Evolutionary conservation across 2,113 vertebrate genomes (phyloP), one percentile per base, ranked within the genome.

Genomic region (Fukomys damarensis): DNA sequence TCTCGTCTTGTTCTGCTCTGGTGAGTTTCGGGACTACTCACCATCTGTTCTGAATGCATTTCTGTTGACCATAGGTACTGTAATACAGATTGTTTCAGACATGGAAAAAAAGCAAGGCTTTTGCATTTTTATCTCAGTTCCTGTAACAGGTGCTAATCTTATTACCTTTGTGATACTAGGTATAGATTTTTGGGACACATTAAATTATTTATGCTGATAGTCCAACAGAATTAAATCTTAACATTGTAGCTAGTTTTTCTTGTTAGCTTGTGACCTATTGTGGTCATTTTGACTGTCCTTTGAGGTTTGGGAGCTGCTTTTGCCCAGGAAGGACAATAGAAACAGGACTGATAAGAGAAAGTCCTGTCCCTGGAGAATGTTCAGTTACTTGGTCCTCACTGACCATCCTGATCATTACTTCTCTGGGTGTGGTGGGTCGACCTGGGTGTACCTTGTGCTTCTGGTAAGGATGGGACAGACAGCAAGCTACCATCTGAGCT

Each of bases 201-300:
- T 91, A 79, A 88, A n/a, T 90, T 56, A 66, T 94, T 89, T 93
- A 32, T 91, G 12, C 56, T 79, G 38, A 49, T 74, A 79, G 16
- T 77, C 52, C 80, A 43, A 46, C 61, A 66, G 70, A 90, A 85
- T 93, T 32, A 86, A 86, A 56, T 41, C 41, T 90, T 80, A 56
- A 32, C 3, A 66, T 81, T 89, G 49, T 89, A 84, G n/a, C 32
- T 74, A 12, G 32, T 32, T 59, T 93, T n/a, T 3, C 56, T 87
- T 95, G 46, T 4, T 30, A 24, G 16, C 38, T 83, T 91, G 49
- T 91, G 58, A 77, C 5, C 82, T 96, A 20, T 80, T 90, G 26
- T 81, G 49, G 68, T 22, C 24, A 72, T 90, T 87, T 86, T 32
- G 65, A 83, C 28, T 52, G 19, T 68, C 79, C 81, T 89, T 89